Evolutionary conservation across 1,140 invertebrate species (phyloP), one percentile per base, ranked within the genome.

Genomic region (Drosophila murphyi): DNA sequence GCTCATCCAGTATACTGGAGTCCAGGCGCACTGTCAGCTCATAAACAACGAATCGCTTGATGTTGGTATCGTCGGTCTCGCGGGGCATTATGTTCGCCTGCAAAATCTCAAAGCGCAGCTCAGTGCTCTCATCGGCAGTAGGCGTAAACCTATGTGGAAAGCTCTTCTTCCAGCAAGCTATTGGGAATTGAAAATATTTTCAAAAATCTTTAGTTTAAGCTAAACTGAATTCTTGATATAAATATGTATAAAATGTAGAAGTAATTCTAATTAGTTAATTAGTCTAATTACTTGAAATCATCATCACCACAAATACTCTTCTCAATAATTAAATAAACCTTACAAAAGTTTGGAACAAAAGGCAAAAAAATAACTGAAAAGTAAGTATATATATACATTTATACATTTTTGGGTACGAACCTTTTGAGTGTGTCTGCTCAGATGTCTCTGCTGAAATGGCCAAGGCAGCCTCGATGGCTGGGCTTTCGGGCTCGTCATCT

Each of bases 1-100:
- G 93, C 34, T 92, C 82, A 91, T 95, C 95, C 71, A 93, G 92
- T 10, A 72, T 82, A 6, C 55, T 76, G 3, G 93, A 91, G 78
- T 94, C 93, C 74, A 94, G 94, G 48, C 93, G 92, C 3, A 95
- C 93, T 82, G 94, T 94, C 57, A 96, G 78, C 80, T 94, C 95
- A 69, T 96, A 96, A 2, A 95, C 93, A 8, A 96, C 95, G 92
- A 94, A 94, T 71, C 95, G 95, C 76, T 95, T 95, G 47, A 95
- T 93, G 64, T 93, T 93, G 20, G 93, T 93, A 68, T 93, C 92
- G 63, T 93, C 89, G 35, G 92, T 90, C 12, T 91, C 91, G 0
- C 79, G 80, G 0, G 91, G 90, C 71, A 92, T 91, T 12, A 94
- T 93, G 63, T 92, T 83, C 0, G 94, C 93, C 60, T 92, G 92